phyloP scores from a whole-genome alignment of 2,888 invertebrate genomes.

The Sinelater perroti region DNA sequence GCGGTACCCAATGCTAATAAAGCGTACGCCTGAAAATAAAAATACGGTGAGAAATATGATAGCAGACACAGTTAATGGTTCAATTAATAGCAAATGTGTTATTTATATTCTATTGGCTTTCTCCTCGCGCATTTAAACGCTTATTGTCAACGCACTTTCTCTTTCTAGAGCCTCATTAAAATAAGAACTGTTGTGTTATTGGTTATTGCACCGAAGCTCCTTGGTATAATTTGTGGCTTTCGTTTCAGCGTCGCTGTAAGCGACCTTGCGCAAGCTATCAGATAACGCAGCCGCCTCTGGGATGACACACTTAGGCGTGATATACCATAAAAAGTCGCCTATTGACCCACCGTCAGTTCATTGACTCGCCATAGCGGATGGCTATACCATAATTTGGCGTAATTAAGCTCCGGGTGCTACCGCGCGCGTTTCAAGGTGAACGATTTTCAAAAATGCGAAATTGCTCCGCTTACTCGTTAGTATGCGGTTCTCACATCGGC shows the following conservation, averaged over 20 bases:
- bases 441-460: too few species aligned
- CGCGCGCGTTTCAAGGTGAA: too few species aligned
- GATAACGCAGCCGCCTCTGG: neutral
- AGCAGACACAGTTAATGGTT: too few species aligned
- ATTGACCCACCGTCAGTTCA: slow-evolving; percentile 26
- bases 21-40: slow-evolving; percentile 2
- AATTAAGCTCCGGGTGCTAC: too few species aligned
- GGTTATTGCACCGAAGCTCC: neutral
- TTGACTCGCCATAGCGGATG: slow-evolving; percentile 15
- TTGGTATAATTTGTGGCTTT: too few species aligned
- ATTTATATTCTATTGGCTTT: slow-evolving; percentile 11
- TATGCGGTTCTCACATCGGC: neutral
- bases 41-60: too few species aligned
- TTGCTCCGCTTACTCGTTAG: neutral
- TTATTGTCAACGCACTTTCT: slow-evolving; percentile 30
- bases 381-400: too few species aligned
- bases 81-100: neutral
- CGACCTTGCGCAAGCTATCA: slow-evolving; percentile 7
- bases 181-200: neutral
- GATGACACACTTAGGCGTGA: slow-evolving; percentile 18
- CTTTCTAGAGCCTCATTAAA: slow-evolving; percentile 16
- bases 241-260: too few species aligned
- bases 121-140: slow-evolving; percentile 16
- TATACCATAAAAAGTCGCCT: slow-evolving; percentile 21
- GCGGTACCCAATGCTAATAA: neutral